Evolutionary conservation across 2,113 vertebrate species (phyloP).

Genomic region (Equus quagga): DNA sequence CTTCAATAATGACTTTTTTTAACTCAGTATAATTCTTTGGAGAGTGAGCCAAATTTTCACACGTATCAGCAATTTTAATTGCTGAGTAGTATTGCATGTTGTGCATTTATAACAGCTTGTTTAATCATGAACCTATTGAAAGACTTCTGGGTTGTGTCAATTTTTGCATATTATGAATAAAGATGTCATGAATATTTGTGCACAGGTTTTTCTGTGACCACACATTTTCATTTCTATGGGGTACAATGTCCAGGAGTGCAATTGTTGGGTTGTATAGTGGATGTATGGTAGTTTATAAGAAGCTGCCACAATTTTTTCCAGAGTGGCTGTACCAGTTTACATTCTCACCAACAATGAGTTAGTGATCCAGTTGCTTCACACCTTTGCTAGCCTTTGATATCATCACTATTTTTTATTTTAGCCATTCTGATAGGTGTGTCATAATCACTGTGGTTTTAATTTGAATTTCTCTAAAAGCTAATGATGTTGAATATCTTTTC

Average conservation of each 20-base stretch:
- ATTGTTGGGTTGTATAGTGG: not conserved
- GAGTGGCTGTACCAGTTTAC: not conserved
- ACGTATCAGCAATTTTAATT: not conserved
- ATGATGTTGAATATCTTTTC: not conserved
- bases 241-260: not conserved
- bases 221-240: not conserved
- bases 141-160: not conserved
- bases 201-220: not conserved
- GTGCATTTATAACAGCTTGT: not conserved
- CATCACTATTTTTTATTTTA: not conserved
- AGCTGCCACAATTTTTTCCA: not conserved
- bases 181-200: not conserved
- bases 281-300: not conserved
- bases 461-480: not conserved
- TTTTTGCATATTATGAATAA: not conserved
- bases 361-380: not conserved
- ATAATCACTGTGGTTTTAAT: not conserved
- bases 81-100: not conserved
- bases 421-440: not conserved
- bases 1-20: not conserved
- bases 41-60: not conserved
- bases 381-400: not conserved
- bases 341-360: no score
- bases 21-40: not conserved
- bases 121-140: not conserved